phyloP scores from a whole-genome alignment of 2,797 vertebrate species.

The Otus scops region DNA sequence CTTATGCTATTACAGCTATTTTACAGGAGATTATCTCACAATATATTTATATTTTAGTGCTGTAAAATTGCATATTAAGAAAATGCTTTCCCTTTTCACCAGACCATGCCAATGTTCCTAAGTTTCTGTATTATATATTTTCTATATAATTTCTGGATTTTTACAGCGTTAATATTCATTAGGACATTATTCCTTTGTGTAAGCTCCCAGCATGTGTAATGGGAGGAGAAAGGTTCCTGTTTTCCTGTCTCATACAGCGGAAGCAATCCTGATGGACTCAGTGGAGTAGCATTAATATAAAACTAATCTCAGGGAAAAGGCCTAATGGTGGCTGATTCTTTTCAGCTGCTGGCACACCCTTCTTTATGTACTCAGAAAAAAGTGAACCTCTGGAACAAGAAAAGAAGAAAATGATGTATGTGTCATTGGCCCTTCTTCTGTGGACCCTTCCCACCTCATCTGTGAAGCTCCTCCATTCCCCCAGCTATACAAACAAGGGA shows the following conservation, averaged over 20 bases:
- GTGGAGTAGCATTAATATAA: not conserved
- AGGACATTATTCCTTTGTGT: not conserved
- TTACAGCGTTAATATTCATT: not conserved
- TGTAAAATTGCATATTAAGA: not conserved
- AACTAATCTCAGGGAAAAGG: not conserved
- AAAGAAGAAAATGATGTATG: not conserved
- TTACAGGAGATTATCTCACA: not conserved
- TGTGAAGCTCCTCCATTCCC: not conserved
- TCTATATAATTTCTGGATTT: not conserved
- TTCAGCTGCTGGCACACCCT: not conserved
- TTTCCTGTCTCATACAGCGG: not conserved
- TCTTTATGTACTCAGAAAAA: not conserved
- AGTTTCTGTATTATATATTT: not conserved
- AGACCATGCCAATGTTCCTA: not conserved
- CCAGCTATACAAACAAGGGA: not conserved
- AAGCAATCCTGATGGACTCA: not conserved
- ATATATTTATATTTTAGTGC: not conserved
- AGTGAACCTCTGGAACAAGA: not conserved
- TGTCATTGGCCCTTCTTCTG: not conserved
- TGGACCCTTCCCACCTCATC: not conserved
- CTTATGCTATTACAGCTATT: not conserved
- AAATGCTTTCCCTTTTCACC: not conserved
- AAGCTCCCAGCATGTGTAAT: not conserved
- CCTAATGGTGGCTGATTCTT: not conserved
- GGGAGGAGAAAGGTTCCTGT: not conserved